Conservation (phyloP, 2,797 vertebrate species). For the Sebastes taczanowskii region DNA sequence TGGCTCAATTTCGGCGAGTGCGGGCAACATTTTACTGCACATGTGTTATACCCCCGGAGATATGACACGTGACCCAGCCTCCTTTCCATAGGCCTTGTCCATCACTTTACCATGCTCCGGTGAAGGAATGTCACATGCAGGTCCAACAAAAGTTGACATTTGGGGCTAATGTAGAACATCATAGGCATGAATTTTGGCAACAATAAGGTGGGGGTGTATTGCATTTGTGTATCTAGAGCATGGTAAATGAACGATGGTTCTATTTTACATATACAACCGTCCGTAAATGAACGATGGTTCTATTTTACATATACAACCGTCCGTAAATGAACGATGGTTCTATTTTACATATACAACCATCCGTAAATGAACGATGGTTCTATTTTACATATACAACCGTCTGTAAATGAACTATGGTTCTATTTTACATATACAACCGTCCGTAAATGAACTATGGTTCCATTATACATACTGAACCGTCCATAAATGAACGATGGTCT, state of each 20-base stretch:
- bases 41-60: too few relatives aligned
- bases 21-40: accelerated
- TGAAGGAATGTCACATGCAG: not conserved
- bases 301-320: accelerated
- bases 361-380: too few relatives aligned
- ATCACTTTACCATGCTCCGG: not conserved
- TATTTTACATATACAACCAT: accelerated
- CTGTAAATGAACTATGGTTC: accelerated
- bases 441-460: too few relatives aligned
- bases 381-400: accelerated
- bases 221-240: not conserved
- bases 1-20: too few relatives aligned
- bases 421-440: accelerated
- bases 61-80: too few relatives aligned
- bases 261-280: too few relatives aligned
- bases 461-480: too few relatives aligned
- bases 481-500: accelerated
- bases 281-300: too few relatives aligned
- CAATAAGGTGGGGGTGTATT: not conserved
- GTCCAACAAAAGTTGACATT: not conserved
- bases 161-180: not conserved
- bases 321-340: too few relatives aligned
- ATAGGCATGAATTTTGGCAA: not conserved
- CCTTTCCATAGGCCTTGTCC: too few relatives aligned
- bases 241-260: too few relatives aligned